Conservation (phyloP, 2,888 invertebrate species). For the Calliscelio sp. region DNA sequence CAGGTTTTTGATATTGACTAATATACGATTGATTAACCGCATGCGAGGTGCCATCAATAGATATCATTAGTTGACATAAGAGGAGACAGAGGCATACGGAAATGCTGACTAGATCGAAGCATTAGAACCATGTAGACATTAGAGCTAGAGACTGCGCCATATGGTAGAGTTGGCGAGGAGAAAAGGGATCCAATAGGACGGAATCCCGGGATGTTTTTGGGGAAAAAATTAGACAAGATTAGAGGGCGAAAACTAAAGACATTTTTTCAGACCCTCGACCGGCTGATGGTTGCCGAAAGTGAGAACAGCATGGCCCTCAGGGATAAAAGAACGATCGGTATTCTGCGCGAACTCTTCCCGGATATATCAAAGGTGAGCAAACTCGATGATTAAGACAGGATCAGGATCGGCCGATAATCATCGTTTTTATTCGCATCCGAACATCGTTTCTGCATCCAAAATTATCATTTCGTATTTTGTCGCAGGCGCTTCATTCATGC, state of each 20-base stretch:
- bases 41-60: constrained; percentile 12
- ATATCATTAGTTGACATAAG: background rate
- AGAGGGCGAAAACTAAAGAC: constrained; percentile 74
- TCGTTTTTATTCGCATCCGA: too few relatives aligned
- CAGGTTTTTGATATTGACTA: too few relatives aligned
- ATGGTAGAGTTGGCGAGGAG: too few relatives aligned
- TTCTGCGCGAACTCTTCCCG: constrained; percentile 91
- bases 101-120: constrained; percentile 12
- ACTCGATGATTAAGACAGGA: constrained; percentile 61
- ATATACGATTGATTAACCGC: constrained; percentile 34
- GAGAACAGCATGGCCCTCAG: constrained; percentile 89
- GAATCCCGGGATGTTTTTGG: constrained; percentile 43
- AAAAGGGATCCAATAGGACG: constrained; percentile 48
- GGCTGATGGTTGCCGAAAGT: constrained; percentile 89
- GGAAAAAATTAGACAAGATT: background rate
- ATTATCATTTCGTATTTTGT: constrained; percentile 21
- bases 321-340: constrained; percentile 92
- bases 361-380: constrained; percentile 90
- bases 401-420: constrained; percentile 67
- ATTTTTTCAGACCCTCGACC: constrained; percentile 88
- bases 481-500: constrained; percentile 58
- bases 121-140: constrained; percentile 32
- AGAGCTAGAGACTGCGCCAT: constrained; percentile 12
- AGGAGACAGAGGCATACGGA: background rate
- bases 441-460: constrained; percentile 8